Evolutionary conservation across 2,113 vertebrate species (phyloP), one percentile per base, ranked within the genome.

Genomic region (Phodopus roborovskii): DNA sequence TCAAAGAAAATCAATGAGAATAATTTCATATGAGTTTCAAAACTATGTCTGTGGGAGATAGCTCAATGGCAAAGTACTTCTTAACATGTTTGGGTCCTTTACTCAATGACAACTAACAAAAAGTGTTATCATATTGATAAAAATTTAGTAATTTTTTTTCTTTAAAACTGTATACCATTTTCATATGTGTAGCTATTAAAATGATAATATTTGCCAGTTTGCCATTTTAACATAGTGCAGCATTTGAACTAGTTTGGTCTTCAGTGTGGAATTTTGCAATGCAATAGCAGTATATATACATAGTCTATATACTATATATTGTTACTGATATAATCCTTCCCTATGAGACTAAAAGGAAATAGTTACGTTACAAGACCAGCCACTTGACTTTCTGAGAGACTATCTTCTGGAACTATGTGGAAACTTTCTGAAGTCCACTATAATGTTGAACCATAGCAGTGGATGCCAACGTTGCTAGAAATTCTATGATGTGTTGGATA

Each of bases 1-100:
- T 75, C 16, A 53, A 91, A 83, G n/a, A 16, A 88, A 93, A 86
- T 95, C 60, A 91, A 1, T 66, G 15, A 78, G 64, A 94, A 83
- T 89, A 78, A 88, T 91, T 96, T 94, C 6, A 39, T 62, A 62
- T 62, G 70, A 88, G 30, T 42, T 60, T 62, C 13, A 28, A 48
- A 24, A 45, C 77, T 82, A 90, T 87, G 8, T 9, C 19, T 66
- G 17, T 39, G 0, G 13, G 10, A 13, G 33, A 3, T 20, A 33
- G 6, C 7, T 88, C 53, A 74, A 3, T 33, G 13, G 19, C 33
- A 78, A 19, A 78, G 42, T 36, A 79, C 48, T 56, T n/a, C 7
- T 6, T 66, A 10, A 33, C 15, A 68, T 79, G 16, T 62, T 17
- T 48, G 8, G 15, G 7, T 1, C 9, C 36, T 88, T 2, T 11